Percentiles rank a stretch among this genome's conserved stretches.
Evolutionary conservation across 2,888 invertebrate genomes (phyloP).

Genomic region (Coremacera marginata): DNA sequence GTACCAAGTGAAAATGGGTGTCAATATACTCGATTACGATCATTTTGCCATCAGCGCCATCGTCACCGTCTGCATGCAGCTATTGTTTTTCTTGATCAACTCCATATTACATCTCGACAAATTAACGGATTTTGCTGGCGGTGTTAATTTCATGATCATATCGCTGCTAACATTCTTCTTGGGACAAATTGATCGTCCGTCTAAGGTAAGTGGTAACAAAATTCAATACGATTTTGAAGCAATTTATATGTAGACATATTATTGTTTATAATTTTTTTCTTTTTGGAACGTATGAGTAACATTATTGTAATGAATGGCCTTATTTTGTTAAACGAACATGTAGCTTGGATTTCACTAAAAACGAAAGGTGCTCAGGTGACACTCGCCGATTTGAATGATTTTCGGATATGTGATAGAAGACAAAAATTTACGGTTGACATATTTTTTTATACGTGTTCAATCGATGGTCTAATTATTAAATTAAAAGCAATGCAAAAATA

Average conservation of each 20-base stretch:
- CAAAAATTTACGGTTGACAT: no score
- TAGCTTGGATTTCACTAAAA: no score
- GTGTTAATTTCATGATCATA: constrained; percentile 91
- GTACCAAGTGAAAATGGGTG: constrained; percentile 58
- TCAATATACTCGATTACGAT: constrained; percentile 79
- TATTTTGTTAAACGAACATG: no score
- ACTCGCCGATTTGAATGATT: no score
- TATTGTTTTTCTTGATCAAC: constrained; percentile 88
- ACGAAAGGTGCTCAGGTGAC: no score
- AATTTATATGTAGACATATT: no score
- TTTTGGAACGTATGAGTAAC: no score
- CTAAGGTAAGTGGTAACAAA: constrained; percentile 70
- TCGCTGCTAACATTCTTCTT: constrained; percentile 89
- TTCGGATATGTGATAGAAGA: no score
- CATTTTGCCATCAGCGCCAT: constrained; percentile 90
- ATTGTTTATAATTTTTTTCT: not conserved
- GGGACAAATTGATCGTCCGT: constrained; percentile 80
- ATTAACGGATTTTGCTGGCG: constrained; percentile 93
- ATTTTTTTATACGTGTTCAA: no score
- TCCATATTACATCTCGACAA: constrained; percentile 90
- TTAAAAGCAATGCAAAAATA: no score
- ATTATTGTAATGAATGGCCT: no score
- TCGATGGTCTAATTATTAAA: no score
- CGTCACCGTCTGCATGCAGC: constrained; percentile 86
- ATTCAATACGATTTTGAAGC: not conserved